Evolutionary conservation across 2,888 invertebrate genomes (phyloP), one percentile per base, ranked within the genome.

Genomic region (Aspidiotus rigidus): DNA sequence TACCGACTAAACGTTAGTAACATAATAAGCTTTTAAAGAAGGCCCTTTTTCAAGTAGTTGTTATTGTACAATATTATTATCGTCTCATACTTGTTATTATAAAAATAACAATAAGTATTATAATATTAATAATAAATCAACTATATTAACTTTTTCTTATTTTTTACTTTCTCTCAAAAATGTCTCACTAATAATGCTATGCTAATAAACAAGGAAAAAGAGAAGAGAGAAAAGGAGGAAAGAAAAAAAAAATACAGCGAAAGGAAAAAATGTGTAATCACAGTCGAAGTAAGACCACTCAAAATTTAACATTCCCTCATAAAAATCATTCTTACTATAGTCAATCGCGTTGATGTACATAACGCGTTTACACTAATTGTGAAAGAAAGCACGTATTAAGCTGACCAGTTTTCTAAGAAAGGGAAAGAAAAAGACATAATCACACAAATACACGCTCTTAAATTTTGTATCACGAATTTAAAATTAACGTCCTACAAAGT

Each of bases 261-360:
- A 59, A 59, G 28, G 59, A 59, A 59, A n/a, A 55, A 59, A 59
- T 59, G 59, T 59, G 59, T 28, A 17, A 59, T 59, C 59, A 59
- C 59, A 59, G 59, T 59, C 59, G 13, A 59, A 59, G 28, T 28
- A 59, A 59, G 39, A 17, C 17, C 17, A 55, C 56, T n/a, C 17
- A 16, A 16, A 16, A 16, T 53, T 8, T 7, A 9, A 55, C 15
- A 16, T 55, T 55, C 16, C 17, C 28, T 28, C 28, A 55, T 8
- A 55, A 55, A 16, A 55, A 55, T 55, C 56, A 55, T 17, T 15
- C 7, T 55, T 55, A 55, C 56, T 55, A 16, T 6, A 28, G 28
- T 28, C 8, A 7, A 7, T 55, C 8, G 56, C 56, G 17, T 16
- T 55, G 56, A 15, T 16, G 17, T 17, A 13, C 7, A 55, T 8